These are phyloP conservation scores for Lipophrys pholis DNA, from an alignment of 2,113 vertebrate genomes.

Conservation along the genomic window DNA sequence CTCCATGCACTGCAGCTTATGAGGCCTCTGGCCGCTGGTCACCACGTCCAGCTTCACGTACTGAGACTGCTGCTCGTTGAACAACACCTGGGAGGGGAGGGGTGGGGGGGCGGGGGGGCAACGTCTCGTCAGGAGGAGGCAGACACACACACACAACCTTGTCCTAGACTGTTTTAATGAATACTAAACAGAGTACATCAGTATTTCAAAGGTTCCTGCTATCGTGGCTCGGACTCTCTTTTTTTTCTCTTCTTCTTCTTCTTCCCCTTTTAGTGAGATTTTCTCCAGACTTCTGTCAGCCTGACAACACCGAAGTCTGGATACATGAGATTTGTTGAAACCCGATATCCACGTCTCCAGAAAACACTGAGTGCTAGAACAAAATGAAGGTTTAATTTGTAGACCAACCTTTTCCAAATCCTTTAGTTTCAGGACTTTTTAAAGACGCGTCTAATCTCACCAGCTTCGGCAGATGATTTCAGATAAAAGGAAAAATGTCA, in stretches of 20 bases:
- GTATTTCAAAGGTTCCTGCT: slow-evolving; percentile 1
- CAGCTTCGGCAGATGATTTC: too few species aligned
- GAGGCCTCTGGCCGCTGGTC: slow-evolving; percentile 76
- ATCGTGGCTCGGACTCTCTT: not conserved
- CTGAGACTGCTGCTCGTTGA: slow-evolving; percentile 89
- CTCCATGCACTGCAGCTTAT: slow-evolving; percentile 90
- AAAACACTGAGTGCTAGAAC: slow-evolving; percentile 25
- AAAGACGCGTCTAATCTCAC: too few species aligned
- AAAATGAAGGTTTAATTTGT: slow-evolving; percentile 25
- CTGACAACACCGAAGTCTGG: slow-evolving; percentile 44
- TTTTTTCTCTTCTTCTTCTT: not conserved
- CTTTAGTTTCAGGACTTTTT: not conserved
- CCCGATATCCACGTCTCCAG: slow-evolving; percentile 39
- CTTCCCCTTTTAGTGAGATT: slow-evolving; percentile 12
- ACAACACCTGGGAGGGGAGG: slow-evolving; percentile 87
- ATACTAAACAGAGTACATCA: slow-evolving; percentile 3
- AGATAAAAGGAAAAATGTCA: too few species aligned
- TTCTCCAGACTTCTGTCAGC: slow-evolving; percentile 60
- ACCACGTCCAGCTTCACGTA: slow-evolving; percentile 93
- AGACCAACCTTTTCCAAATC: not conserved
- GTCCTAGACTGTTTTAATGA: not conserved
- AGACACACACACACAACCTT: not conserved
- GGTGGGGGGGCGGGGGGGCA: not conserved
- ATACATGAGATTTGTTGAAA: slow-evolving; percentile 40
- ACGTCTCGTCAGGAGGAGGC: not conserved